A percentile compares a stretch with the other conserved stretches of the same genome.
Conservation (phyloP, 1,140 invertebrate genomes). For the Rhynchophorus ferrugineus region DNA sequence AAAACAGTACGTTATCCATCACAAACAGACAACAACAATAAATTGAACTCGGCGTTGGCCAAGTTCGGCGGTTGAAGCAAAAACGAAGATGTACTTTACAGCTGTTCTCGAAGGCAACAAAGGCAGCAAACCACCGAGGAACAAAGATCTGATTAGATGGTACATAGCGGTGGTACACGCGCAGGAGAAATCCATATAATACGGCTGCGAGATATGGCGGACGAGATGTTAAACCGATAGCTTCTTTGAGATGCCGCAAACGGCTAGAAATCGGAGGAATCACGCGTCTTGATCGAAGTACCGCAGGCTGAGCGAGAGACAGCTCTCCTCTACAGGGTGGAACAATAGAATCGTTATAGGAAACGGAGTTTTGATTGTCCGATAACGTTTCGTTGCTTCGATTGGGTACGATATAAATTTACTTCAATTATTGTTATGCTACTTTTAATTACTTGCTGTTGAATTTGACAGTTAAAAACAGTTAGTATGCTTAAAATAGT, state of each 20-base stretch:
- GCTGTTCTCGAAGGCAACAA: neutral
- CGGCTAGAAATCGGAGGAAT: neutral
- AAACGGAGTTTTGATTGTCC: too few relatives aligned
- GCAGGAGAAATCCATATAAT: neutral
- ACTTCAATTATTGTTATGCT: too few relatives aligned
- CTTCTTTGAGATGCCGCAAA: neutral
- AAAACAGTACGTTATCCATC: too few relatives aligned
- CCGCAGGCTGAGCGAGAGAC: neutral
- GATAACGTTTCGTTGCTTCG: too few relatives aligned
- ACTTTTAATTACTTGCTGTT: too few relatives aligned
- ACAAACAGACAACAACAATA: too few relatives aligned
- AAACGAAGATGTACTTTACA: neutral
- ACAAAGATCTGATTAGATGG: neutral
- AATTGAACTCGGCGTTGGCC: too few relatives aligned
- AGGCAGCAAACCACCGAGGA: neutral
- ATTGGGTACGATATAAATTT: too few relatives aligned
- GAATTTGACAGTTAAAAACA: too few relatives aligned
- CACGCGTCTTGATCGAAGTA: neutral
- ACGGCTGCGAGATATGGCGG: neutral
- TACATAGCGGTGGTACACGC: neutral
- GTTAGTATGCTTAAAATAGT: too few relatives aligned
- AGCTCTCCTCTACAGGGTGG: neutral
- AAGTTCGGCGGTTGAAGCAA: too few relatives aligned
- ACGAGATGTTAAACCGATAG: neutral
- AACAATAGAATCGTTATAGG: too few relatives aligned